Percentiles rank a stretch among this genome's conserved stretches.
Evolutionary conservation across 2,888 invertebrate species (phyloP).

Genomic region (Perizoma affinitatum): DNA sequence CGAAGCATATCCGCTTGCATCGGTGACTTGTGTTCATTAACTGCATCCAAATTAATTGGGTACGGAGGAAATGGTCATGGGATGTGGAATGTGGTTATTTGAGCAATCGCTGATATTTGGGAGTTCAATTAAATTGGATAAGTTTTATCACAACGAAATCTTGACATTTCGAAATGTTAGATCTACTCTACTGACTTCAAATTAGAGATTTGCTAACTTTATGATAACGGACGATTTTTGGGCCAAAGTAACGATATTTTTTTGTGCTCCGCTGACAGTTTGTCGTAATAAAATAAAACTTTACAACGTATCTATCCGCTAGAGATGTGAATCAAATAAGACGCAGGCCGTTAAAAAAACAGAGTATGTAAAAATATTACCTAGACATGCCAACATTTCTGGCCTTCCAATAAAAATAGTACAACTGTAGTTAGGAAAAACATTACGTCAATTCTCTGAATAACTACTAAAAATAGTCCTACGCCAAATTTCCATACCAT

Average conservation of each 20-base stretch:
- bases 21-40: slow-evolving; percentile 43
- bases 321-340: no score
- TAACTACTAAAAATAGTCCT: background rate
- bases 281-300: no score
- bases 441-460: background rate
- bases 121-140: slow-evolving; percentile 20
- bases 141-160: slow-evolving; percentile 28
- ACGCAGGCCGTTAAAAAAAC: no score
- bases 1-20: slow-evolving; percentile 18
- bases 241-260: no score
- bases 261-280: no score
- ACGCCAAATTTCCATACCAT: slow-evolving; percentile 3
- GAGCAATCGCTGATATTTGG: slow-evolving; percentile 24
- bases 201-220: slow-evolving; percentile 10
- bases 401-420: no score
- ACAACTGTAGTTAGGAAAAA: no score
- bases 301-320: no score
- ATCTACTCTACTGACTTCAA: background rate
- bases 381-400: no score
- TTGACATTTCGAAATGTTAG: slow-evolving; percentile 29
- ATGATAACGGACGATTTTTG: background rate
- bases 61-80: slow-evolving; percentile 47
- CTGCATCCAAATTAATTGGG: slow-evolving; percentile 47
- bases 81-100: slow-evolving; percentile 43
- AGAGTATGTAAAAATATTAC: no score